phyloP scores from a whole-genome alignment of 1,140 invertebrate genomes.

The Triops longicaudatus region DNA sequence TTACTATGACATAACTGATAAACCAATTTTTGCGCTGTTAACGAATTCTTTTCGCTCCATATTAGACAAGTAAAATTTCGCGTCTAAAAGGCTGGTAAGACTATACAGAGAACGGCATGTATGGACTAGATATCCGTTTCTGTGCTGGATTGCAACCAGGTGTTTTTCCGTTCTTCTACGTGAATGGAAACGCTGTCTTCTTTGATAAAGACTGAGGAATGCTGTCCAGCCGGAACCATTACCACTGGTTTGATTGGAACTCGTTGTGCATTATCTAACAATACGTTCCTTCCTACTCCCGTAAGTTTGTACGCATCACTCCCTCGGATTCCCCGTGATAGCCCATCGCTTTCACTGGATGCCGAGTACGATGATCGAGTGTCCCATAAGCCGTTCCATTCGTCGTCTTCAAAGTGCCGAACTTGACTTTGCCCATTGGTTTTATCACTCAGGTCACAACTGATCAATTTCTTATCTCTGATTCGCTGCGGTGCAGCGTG shows the following conservation, averaged over 20 bases:
- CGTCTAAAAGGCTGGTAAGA: not conserved
- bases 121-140: constrained; percentile 8
- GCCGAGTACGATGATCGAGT: not conserved
- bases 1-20: no score
- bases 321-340: not conserved
- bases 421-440: constrained; percentile 1
- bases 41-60: no score
- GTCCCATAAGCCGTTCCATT: not conserved
- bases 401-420: not conserved
- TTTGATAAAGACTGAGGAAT: not conserved
- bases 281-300: not conserved
- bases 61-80: not conserved
- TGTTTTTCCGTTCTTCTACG: not conserved
- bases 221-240: not conserved
- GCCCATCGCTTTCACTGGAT: not conserved
- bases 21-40: no score
- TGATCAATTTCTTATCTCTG: not conserved
- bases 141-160: not conserved
- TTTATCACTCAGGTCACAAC: not conserved
- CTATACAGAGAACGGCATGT: not conserved
- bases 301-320: not conserved
- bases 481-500: not conserved
- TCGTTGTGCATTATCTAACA: not conserved
- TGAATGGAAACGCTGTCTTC: not conserved
- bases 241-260: not conserved